Conservation (phyloP, 2,113 vertebrate species). For the Psephotus haematonotus region DNA sequence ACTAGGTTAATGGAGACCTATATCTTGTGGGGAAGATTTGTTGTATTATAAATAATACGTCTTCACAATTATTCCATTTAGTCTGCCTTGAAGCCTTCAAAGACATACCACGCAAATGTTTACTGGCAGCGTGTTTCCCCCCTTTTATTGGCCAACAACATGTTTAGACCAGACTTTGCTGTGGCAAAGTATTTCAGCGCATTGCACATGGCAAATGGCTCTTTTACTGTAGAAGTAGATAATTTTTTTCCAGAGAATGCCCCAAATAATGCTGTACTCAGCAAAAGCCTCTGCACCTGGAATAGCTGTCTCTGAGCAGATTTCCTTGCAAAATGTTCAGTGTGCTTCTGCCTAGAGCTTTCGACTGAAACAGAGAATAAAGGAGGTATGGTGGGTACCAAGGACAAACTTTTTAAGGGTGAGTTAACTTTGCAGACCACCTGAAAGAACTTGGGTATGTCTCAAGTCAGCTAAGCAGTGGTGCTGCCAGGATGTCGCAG, state of each 20-base stretch:
- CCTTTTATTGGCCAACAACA: constrained; percentile 66
- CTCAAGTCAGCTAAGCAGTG: neutral
- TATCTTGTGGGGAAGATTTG: constrained; percentile 69
- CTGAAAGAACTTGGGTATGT: constrained; percentile 12
- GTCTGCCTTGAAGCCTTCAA: constrained; percentile 71
- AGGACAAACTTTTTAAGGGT: neutral
- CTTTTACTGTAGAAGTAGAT: constrained; percentile 37
- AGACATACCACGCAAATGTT: constrained; percentile 72
- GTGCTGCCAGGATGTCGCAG: neutral
- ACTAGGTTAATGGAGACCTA: constrained; percentile 67
- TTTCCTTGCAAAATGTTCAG: neutral
- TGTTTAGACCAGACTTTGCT: constrained; percentile 70
- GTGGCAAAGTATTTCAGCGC: constrained; percentile 59
- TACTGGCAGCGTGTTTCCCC: constrained; percentile 64
- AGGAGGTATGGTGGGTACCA: neutral
- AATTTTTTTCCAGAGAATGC: neutral
- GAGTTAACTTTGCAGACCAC: constrained; percentile 15
- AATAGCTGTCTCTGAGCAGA: constrained; percentile 19
- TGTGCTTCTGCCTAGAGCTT: neutral
- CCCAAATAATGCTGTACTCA: constrained; percentile 54
- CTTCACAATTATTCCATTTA: constrained; percentile 70
- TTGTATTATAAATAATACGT: constrained; percentile 68
- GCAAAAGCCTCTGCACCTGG: constrained; percentile 56
- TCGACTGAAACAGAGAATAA: neutral
- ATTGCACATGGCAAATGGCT: constrained; percentile 59